These are phyloP conservation scores for Acomys russatus DNA, from an alignment of 2,797 vertebrate genomes.

Conservation along the genomic window DNA sequence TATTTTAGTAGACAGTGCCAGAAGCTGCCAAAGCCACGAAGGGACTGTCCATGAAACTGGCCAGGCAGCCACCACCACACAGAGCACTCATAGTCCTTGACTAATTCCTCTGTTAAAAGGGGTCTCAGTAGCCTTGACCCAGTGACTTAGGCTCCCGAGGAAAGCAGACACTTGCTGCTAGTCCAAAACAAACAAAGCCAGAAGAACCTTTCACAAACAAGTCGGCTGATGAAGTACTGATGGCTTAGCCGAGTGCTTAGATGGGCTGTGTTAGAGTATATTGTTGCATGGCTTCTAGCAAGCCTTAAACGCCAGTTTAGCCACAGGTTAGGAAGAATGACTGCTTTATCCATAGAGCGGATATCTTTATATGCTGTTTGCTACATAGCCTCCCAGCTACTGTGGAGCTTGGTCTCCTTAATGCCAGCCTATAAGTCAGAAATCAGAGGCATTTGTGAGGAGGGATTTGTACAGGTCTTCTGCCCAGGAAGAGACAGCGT, in stretches of 20 bases:
- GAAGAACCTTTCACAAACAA: slow-evolving; percentile 44
- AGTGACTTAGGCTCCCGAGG: slow-evolving; percentile 48
- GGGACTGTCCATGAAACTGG: slow-evolving; percentile 66
- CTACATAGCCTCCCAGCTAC: background rate
- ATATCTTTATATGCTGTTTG: background rate
- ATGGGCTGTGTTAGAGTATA: slow-evolving; percentile 29
- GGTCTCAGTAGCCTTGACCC: slow-evolving; percentile 39
- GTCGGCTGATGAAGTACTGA: background rate
- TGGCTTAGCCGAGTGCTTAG: background rate
- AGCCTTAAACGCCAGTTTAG: background rate
- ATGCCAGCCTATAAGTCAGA: background rate
- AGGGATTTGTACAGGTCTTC: background rate
- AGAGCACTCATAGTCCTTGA: slow-evolving; percentile 26
- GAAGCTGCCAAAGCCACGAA: slow-evolving; percentile 66
- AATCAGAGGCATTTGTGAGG: background rate
- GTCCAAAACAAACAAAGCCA: slow-evolving; percentile 56
- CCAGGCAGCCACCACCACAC: slow-evolving; percentile 52
- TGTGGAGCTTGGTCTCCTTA: background rate
- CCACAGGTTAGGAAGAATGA: background rate
- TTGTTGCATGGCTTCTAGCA: slow-evolving; percentile 36
- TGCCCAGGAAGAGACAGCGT: background rate
- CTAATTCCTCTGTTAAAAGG: slow-evolving; percentile 53
- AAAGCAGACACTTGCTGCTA: slow-evolving; percentile 37
- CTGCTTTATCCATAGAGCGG: background rate
- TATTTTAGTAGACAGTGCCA: slow-evolving; percentile 68